Conservation (phyloP, 2,113 vertebrate species). For the Seriola quinqueradiata region DNA sequence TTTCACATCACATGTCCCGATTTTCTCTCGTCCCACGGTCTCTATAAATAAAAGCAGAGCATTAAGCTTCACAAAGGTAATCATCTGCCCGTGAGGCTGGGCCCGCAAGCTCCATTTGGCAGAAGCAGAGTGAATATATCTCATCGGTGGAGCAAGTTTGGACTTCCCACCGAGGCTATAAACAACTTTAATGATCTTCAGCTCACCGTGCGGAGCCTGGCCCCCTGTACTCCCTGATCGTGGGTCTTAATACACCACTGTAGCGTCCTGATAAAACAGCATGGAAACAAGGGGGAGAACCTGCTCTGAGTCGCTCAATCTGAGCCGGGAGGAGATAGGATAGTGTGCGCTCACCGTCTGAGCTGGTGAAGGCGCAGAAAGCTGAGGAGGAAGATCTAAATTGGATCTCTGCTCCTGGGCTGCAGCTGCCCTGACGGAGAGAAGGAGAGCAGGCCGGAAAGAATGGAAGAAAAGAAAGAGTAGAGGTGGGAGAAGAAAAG, state of each 20-base stretch:
- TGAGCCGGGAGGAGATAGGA: conserved; percentile 67
- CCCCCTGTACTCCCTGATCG: conserved; percentile 20
- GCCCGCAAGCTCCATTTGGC: conserved; percentile 62
- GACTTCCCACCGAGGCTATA: conserved; percentile 66
- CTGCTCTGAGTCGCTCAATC: conserved; percentile 54
- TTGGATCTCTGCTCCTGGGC: conserved; percentile 83
- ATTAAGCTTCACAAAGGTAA: conserved; percentile 58
- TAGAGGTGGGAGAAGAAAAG: conserved; percentile 49
- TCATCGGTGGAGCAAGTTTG: conserved; percentile 64
- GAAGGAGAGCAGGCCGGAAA: conserved; percentile 49
- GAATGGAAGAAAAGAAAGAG: conserved; percentile 55
- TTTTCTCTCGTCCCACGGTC: conserved; percentile 15
- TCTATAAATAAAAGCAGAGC: conserved; percentile 64
- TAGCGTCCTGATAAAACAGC: conserved; percentile 71
- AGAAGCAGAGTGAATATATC: conserved; percentile 59
- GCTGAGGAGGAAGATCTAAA: conserved; percentile 81
- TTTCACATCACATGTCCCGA: conserved; percentile 14
- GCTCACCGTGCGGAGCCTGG: conserved; percentile 26
- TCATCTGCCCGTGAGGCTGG: conserved; percentile 59
- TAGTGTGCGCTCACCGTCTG: conserved; percentile 34
- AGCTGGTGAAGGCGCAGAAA: conserved; percentile 52
- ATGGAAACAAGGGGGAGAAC: conserved; percentile 64
- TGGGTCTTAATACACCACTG: conserved; percentile 54
- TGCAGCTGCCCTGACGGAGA: conserved; percentile 64
- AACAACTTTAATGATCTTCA: conserved; percentile 77